Conservation (phyloP, 2,888 invertebrate genomes). For the Erynnis tages region DNA sequence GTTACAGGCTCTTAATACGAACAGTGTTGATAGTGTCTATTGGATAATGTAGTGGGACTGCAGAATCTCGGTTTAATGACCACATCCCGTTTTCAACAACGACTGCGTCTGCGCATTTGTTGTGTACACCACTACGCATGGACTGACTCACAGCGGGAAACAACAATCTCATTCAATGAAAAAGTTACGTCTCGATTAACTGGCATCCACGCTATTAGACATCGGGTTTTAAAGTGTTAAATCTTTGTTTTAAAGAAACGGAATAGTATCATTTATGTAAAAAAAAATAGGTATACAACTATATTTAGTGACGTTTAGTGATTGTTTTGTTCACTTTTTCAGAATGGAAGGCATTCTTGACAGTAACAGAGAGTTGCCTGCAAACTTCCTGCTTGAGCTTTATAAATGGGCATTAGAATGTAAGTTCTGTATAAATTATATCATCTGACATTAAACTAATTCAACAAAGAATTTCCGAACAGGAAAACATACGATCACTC, state of each 20-base stretch:
- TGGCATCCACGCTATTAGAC: conserved; percentile 40
- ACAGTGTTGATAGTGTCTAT: conserved; percentile 35
- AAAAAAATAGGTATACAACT: neutral
- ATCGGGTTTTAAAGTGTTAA: neutral
- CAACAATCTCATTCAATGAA: conserved; percentile 66
- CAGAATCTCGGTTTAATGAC: conserved; percentile 76
- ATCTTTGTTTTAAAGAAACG: neutral
- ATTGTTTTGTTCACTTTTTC: conserved; percentile 42
- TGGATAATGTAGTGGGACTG: conserved; percentile 38
- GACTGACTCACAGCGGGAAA: conserved; percentile 65
- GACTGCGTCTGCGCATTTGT: conserved; percentile 65
- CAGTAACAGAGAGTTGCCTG: conserved; percentile 83
- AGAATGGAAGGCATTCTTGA: conserved; percentile 84
- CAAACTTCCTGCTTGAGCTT: conserved; percentile 85
- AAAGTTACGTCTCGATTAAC: conserved; percentile 54
- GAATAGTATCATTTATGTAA: no score
- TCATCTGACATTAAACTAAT: no score
- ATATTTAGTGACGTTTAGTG: neutral
- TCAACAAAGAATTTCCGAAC: no score
- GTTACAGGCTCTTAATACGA: conserved; percentile 19
- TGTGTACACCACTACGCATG: conserved; percentile 59
- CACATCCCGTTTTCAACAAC: conserved; percentile 73
- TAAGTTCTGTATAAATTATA: conserved; percentile 70
- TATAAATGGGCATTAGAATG: conserved; percentile 92
- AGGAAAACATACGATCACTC: no score